Conservation (phyloP, 2,797 vertebrate species). For the Hydrolagus colliei region DNA sequence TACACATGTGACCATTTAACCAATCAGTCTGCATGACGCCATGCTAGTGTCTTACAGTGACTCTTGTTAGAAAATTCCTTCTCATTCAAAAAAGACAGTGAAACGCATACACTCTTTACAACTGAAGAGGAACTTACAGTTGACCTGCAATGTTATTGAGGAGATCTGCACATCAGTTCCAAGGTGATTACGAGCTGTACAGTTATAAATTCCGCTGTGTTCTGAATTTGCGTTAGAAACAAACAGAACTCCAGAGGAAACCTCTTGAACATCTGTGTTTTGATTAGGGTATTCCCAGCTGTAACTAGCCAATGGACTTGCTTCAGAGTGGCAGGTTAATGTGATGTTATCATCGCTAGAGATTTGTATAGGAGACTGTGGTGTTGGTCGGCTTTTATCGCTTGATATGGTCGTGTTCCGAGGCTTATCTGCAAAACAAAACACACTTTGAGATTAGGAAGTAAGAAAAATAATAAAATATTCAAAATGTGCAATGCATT, state of each 20-base stretch:
- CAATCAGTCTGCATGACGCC: too few species aligned
- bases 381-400: too few species aligned
- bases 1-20: too few species aligned
- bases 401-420: too few species aligned
- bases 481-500: too few species aligned
- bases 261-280: background rate
- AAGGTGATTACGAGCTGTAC: background rate
- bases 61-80: too few species aligned
- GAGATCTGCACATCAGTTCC: conserved; percentile 5
- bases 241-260: background rate
- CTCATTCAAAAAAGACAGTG: too few species aligned
- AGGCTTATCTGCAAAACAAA: too few species aligned
- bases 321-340: background rate
- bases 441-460: too few species aligned
- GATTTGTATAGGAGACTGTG: background rate
- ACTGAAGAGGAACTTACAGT: background rate
- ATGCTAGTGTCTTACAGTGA: too few species aligned
- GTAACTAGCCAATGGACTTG: background rate
- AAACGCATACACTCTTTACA: too few species aligned
- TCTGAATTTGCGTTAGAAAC: background rate
- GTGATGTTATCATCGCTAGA: background rate
- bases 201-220: conserved; percentile 4
- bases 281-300: background rate
- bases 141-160: background rate
- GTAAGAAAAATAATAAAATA: too few species aligned